Evolutionary conservation across 2,888 invertebrate genomes (phyloP).

Genomic region (Erynnis tages): DNA sequence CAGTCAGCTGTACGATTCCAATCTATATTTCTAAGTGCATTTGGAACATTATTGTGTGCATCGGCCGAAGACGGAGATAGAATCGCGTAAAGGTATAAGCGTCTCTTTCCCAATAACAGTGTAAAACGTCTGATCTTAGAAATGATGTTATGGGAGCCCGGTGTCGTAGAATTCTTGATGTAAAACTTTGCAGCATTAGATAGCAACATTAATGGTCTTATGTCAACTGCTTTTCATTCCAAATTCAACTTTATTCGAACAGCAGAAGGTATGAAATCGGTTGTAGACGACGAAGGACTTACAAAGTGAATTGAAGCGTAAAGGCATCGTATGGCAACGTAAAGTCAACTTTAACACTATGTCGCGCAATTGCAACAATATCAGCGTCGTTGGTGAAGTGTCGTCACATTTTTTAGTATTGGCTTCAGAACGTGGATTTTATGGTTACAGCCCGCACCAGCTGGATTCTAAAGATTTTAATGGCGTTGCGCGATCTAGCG

Average conservation of each 20-base stretch:
- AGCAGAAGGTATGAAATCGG: not conserved
- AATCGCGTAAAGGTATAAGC: constrained; percentile 1
- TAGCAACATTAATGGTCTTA: constrained; percentile 10
- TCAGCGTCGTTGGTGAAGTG: constrained; percentile 38
- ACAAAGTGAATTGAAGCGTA: constrained; percentile 8
- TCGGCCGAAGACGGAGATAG: not conserved
- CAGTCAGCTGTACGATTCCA: constrained; percentile 1
- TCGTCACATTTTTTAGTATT: constrained; percentile 41
- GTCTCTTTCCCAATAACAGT: constrained; percentile 30
- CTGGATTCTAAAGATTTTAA: constrained; percentile 21
- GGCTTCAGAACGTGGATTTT: constrained; percentile 20
- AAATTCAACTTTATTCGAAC: constrained; percentile 1
- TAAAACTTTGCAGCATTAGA: constrained; percentile 31
- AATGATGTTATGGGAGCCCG: constrained; percentile 30
- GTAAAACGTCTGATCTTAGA: constrained; percentile 32
- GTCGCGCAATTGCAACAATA: constrained; percentile 45
- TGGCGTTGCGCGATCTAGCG: constrained; percentile 10
- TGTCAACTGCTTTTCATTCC: not conserved
- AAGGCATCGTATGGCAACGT: constrained; percentile 35
- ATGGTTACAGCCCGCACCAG: constrained; percentile 15
- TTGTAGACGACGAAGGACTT: not conserved
- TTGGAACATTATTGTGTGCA: constrained; percentile 9
- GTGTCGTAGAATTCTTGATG: constrained; percentile 33
- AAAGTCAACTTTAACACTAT: constrained; percentile 41
- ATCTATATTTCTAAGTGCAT: constrained; percentile 13